A percentile compares a stretch with the other conserved stretches of the same genome.
phyloP scores from a whole-genome alignment of 2,797 vertebrate species.

The Nyctibius grandis region DNA sequence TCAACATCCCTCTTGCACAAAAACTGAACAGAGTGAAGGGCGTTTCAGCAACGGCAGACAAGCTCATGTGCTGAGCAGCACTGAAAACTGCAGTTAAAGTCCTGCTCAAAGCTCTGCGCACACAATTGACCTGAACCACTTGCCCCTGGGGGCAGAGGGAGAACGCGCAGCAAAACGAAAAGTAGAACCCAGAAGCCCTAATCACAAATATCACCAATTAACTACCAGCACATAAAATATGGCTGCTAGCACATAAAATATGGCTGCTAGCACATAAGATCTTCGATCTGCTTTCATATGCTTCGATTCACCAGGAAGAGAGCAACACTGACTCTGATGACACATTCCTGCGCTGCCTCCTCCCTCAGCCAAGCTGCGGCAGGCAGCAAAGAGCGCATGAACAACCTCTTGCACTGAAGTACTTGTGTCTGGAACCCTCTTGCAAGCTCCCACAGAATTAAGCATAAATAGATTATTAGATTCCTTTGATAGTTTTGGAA shows the following conservation, averaged over 20 bases:
- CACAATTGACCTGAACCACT: background rate
- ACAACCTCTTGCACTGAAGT: background rate
- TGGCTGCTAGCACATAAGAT: background rate
- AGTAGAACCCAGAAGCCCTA: background rate
- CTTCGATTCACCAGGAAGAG: background rate
- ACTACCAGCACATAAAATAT: background rate
- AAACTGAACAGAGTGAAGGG: background rate
- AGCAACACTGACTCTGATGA: background rate
- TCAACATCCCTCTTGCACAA: background rate
- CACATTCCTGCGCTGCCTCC: background rate
- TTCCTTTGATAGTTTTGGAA: background rate
- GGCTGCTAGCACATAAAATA: background rate
- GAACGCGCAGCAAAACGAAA: background rate
- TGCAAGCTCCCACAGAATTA: background rate
- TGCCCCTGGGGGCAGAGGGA: background rate
- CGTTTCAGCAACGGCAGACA: background rate
- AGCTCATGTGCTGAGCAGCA: background rate
- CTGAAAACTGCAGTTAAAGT: background rate
- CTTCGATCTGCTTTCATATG: background rate
- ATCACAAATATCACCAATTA: background rate
- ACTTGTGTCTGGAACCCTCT: background rate
- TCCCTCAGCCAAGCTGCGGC: background rate
- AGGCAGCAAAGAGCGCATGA: fast-evolving
- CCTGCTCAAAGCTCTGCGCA: background rate
- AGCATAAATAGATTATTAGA: background rate